These are phyloP conservation scores for Drosophila pruinosa DNA, from an alignment of 1,140 invertebrate genomes.

Conservation along the genomic window DNA sequence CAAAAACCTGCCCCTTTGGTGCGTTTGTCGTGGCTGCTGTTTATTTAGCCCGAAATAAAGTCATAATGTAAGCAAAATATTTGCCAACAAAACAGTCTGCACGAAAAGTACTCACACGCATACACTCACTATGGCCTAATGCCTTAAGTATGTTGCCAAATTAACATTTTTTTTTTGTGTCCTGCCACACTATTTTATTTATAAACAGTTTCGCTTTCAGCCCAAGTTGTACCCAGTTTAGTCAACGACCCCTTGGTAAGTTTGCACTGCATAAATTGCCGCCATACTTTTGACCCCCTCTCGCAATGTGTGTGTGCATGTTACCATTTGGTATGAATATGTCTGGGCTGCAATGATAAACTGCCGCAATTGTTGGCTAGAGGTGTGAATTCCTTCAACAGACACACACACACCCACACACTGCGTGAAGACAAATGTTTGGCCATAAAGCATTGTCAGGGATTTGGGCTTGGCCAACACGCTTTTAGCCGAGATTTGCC, in stretches of 20 bases:
- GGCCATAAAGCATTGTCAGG: constrained; percentile 62
- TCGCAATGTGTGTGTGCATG: background rate
- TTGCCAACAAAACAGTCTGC: constrained; percentile 12
- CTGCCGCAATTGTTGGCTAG: constrained; percentile 43
- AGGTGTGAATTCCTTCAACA: constrained; percentile 36
- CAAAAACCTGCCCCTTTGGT: too few species aligned
- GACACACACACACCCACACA: constrained; percentile 19
- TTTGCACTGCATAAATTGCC: constrained; percentile 62
- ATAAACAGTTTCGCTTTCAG: constrained; percentile 42
- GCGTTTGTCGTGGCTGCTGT: constrained; percentile 25
- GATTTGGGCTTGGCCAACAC: constrained; percentile 33
- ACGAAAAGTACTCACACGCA: constrained; percentile 14
- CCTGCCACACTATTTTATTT: constrained; percentile 43
- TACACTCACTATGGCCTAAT: background rate
- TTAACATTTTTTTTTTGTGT: constrained; percentile 45
- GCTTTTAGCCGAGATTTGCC: constrained; percentile 25
- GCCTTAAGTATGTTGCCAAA: constrained; percentile 32
- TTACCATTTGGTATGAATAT: background rate
- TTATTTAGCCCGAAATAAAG: constrained; percentile 66
- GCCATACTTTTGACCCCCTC: background rate
- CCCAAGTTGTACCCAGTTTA: constrained; percentile 9
- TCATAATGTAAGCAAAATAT: constrained; percentile 71
- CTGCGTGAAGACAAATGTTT: constrained; percentile 20
- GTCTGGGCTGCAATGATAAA: constrained; percentile 55
- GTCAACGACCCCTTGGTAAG: constrained; percentile 15